Evolutionary conservation across 2,113 vertebrate genomes (phyloP).

Genomic region (Leptocoma aspasia): DNA sequence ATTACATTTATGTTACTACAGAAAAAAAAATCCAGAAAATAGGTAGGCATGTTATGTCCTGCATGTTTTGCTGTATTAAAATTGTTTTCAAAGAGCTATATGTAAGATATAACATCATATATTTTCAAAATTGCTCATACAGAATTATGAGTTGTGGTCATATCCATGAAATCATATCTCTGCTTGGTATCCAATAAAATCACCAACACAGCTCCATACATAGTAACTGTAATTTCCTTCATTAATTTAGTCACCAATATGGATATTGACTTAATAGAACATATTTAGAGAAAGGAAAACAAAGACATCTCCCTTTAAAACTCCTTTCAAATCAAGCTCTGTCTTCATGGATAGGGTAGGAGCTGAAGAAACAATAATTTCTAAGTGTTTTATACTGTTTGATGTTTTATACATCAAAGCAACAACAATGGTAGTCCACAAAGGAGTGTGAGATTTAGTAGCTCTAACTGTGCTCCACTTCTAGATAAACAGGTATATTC

Average conservation of each 20-base stretch:
- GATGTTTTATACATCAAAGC: neutral
- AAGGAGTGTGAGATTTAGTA: neutral
- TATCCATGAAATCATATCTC: neutral
- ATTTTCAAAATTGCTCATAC: neutral
- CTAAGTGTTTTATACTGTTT: neutral
- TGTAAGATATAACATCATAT: fast-evolving
- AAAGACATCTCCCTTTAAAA: neutral
- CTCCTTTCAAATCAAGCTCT: neutral
- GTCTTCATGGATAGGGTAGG: neutral
- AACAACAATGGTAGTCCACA: neutral
- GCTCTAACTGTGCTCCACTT: neutral
- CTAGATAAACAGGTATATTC: constrained; percentile 5
- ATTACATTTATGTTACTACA: neutral
- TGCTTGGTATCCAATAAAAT: neutral
- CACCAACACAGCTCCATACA: fast-evolving
- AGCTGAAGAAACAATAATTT: neutral
- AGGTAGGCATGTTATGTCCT: neutral
- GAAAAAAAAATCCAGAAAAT: neutral
- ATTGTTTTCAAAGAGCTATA: neutral
- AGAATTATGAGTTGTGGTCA: neutral
- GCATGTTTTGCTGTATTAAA: neutral
- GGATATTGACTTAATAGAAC: neutral
- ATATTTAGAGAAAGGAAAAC: neutral
- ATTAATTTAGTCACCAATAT: neutral
- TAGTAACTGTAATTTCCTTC: neutral